Evolutionary conservation across 2,113 vertebrate genomes (phyloP), one percentile per base, ranked within the genome.

Genomic region (Chionodraco myersi): DNA sequence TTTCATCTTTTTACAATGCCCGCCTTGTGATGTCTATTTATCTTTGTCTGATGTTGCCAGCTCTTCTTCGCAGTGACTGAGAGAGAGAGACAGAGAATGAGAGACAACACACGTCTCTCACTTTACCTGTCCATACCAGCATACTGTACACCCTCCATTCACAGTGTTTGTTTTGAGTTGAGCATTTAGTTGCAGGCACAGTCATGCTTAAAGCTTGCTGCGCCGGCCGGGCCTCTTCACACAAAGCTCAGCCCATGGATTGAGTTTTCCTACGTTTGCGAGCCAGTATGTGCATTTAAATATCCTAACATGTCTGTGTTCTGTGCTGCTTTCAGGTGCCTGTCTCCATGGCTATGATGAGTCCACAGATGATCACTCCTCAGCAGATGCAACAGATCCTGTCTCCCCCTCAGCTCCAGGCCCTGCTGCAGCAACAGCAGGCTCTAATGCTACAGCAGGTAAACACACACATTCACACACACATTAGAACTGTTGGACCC

Each of bases 371-470:
- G 97, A 98, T 99, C 84, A 99, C 97, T 4, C 97, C 98, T 1
- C 98, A 99, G 91, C 98, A 99, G 90, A 98, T 99, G 97, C 98
- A 99, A 92, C 98, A 99, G 96, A 98, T 99, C 92, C 95, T 99
- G 89, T 99, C 98, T 0, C 98, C 98, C 0, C 97, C 97, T 5
- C 98, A 99, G 93, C 96, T 99, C 36, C 98, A 99, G 94, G 98
- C 98, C 30, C 92, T 99, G 86, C 95, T 99, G 77, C 98, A 99
- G 91, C 98, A 99, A 94, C 98, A 99, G 75, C 98, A 99, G 86
- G 97, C 97, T 0, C 96, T 99, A 80, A 99, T 99, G 98, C 95
- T 99, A 77, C 98, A 99, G 88, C 98, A 99, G 97, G 98, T 99
- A 89, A 89, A 64, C 61, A 62, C 68, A 48, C 80, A 45, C 26